Evolutionary conservation across 2,797 vertebrate species (phyloP), one percentile per base, ranked within the genome.

Genomic region (Ispidina lecontei): DNA sequence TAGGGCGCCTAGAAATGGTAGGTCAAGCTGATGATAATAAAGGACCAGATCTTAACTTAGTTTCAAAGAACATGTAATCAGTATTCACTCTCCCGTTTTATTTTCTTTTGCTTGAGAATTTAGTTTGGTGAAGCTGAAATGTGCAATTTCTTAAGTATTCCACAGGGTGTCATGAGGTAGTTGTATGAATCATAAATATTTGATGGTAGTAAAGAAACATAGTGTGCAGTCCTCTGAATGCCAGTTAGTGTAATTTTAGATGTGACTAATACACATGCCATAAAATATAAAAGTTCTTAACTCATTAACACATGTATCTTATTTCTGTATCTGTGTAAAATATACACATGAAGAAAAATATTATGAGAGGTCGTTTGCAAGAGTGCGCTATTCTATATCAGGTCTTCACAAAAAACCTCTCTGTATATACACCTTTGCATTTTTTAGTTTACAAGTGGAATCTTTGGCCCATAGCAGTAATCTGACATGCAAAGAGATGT

Each of bases 141-240:
- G 78, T 98, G 98, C 88, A 97, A 65, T 98, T 88, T 93, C 97
- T 86, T 39, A 79, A 60, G 80, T 90, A 82, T 91, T 97, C 98
- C 97, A 98, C 97, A 97, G 95, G 98, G 97, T 97, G 97, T 98
- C 98, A 95, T 77, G 94, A 96, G 95, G 94, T 81, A 95, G 96
- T 97, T 97, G 95, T 71, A 74, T 58, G 84, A 96, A 89, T 88
- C 78, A 43, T 84, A 87, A 95, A 33, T 90, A 64, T 74, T 94
- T 91, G 86, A 43, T 43, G 71, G 79, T 88, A 69, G 86, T 68
- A 69, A 91, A 90, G 84, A 84, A 92, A 79, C 72, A 18, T 49
- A 46, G 37, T 86, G 68, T 86, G 77, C 91, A 83, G 91, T 94
- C 76, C 74, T 94, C 78, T 91, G 89, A 96, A 86, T 84, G 82